A percentile compares a stretch with the other conserved stretches of the same genome.
These are phyloP conservation scores for Tenthredo livida DNA, from an alignment of 2,888 invertebrate species.

Conservation along the genomic window DNA sequence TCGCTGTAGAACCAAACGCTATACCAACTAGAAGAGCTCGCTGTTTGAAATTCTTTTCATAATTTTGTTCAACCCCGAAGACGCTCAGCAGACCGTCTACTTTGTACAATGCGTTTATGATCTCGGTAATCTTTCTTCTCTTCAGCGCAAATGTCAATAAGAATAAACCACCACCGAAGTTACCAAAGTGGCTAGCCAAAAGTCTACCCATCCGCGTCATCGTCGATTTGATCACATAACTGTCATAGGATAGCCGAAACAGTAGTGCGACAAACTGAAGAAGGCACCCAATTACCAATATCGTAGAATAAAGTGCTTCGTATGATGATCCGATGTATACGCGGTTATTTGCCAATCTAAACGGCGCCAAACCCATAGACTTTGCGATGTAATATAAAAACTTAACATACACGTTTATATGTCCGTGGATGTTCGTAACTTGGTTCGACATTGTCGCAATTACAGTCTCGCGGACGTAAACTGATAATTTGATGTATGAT, in stretches of 20 bases:
- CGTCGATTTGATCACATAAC: not conserved
- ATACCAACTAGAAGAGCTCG: not conserved
- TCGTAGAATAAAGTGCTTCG: not conserved
- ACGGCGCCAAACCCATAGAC: not conserved
- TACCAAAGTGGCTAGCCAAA: not conserved
- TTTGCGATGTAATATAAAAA: conserved; percentile 5
- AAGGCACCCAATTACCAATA: not conserved
- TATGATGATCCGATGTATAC: not conserved
- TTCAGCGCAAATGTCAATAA: not conserved
- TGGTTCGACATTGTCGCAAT: not conserved
- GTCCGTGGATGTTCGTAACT: not conserved
- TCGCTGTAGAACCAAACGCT: not conserved
- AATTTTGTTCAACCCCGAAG: conserved; percentile 25
- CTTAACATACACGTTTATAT: not conserved
- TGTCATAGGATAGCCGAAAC: too few species aligned
- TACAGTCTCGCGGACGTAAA: too few species aligned
- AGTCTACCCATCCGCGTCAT: not conserved
- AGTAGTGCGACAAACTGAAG: not conserved
- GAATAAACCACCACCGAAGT: not conserved
- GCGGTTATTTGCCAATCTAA: not conserved
- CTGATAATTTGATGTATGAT: too few species aligned
- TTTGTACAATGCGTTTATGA: not conserved
- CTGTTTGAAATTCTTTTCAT: not conserved
- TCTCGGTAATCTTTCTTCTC: conserved; percentile 7
- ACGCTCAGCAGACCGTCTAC: not conserved